Evolutionary conservation across 2,113 vertebrate species (phyloP).

Genomic region (Spheniscus mendiculus): DNA sequence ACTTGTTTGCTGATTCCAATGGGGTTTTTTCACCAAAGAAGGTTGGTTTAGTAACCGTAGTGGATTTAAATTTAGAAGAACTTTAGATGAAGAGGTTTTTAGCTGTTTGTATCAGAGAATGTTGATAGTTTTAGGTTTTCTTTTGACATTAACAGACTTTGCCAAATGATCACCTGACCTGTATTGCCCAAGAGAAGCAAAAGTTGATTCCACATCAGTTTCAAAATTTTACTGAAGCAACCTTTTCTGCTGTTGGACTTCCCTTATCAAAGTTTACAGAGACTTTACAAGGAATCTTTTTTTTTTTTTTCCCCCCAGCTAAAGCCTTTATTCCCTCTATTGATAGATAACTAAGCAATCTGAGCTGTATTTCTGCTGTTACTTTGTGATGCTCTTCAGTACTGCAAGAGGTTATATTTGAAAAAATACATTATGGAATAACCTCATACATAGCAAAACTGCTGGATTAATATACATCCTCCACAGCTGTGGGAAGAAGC

Average conservation of each 20-base stretch:
- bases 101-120: conserved; percentile 17
- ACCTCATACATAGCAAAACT: background rate
- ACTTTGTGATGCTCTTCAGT: background rate
- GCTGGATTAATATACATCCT: background rate
- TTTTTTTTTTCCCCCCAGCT: background rate
- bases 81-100: conserved; percentile 39
- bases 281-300: background rate
- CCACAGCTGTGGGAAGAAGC: background rate
- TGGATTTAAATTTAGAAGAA: conserved; percentile 14
- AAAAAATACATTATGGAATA: background rate
- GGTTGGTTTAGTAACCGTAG: conserved; percentile 79
- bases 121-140: conserved; percentile 41
- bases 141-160: background rate
- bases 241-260: background rate
- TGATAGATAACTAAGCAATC: background rate
- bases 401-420: background rate
- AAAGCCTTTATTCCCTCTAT: background rate
- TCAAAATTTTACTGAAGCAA: background rate
- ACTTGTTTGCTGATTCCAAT: conserved; percentile 92
- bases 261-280: background rate
- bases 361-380: background rate
- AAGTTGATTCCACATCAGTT: background rate
- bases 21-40: conserved; percentile 93
- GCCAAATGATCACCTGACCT: background rate
- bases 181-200: background rate